Conservation (phyloP, 2,888 invertebrate species). For the Cryptocephalus primarius region DNA sequence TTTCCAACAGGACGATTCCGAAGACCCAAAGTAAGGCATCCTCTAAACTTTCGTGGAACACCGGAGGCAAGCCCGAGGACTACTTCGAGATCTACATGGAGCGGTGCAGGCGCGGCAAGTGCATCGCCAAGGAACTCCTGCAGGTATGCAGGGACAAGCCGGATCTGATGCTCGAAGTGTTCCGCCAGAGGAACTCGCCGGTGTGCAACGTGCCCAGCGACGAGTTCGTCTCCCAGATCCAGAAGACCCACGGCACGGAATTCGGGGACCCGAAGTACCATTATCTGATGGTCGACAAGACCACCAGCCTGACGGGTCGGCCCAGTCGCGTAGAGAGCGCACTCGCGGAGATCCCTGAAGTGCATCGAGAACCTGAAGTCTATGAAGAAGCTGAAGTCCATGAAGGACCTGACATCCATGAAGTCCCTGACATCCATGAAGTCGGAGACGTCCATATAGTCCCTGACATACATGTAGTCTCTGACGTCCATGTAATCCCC, state of each 20-base stretch:
- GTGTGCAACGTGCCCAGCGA: not conserved
- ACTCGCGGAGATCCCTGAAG: no score
- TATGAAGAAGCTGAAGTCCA: no score
- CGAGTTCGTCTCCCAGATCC: not conserved
- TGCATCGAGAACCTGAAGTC: no score
- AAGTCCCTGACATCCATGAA: no score
- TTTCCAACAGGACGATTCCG: no score
- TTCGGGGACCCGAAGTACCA: slow-evolving; percentile 1
- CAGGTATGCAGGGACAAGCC: not conserved
- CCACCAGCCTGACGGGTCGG: not conserved
- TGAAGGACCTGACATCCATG: no score
- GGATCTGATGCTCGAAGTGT: not conserved
- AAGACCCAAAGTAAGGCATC: no score
- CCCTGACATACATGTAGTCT: no score
- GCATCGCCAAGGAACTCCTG: not conserved
- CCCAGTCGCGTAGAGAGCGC: no score
- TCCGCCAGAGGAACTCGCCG: not conserved
- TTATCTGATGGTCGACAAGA: slow-evolving; percentile 1
- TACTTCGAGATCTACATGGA: not conserved
- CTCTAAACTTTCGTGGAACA: no score
- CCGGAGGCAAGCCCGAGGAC: not conserved
- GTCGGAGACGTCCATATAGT: no score
- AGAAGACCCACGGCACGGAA: not conserved
- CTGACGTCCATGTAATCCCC: no score
- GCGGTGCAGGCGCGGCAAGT: not conserved